Percentiles rank a stretch among this genome's conserved stretches.
phyloP scores from a whole-genome alignment of 1,140 invertebrate genomes.

The Pemphigus obesinymphae region DNA sequence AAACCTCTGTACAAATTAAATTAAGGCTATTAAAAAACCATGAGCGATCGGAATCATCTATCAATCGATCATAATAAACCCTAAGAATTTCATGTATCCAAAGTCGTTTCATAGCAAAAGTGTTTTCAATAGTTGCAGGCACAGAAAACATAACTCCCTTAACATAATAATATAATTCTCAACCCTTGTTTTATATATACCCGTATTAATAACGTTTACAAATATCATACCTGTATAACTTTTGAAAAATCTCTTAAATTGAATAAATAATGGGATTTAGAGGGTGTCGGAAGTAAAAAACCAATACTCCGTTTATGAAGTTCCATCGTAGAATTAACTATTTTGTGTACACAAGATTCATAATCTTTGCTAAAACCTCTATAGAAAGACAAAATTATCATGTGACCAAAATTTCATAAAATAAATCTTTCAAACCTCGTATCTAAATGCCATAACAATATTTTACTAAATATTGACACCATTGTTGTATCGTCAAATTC shows the following conservation, averaged over 20 bases:
- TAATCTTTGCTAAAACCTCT: conserved; percentile 93
- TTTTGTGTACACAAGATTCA: conserved; percentile 83
- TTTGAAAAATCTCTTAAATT: conserved; percentile 91
- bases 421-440: conserved; percentile 64
- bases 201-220: not conserved
- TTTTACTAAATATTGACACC: conserved; percentile 81
- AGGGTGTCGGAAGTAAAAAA: conserved; percentile 81
- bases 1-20: conserved; percentile 51
- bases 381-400: conserved; percentile 46
- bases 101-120: conserved; percentile 81
- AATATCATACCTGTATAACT: conserved; percentile 70
- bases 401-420: too few species aligned
- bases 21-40: conserved; percentile 68
- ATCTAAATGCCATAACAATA: conserved; percentile 91
- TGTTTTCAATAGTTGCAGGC: conserved; percentile 82
- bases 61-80: conserved; percentile 89
- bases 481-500: conserved; percentile 84
- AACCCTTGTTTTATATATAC: not conserved
- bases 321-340: conserved; percentile 78
- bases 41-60: conserved; percentile 71
- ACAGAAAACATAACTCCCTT: conserved; percentile 86
- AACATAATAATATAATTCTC: not conserved
- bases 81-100: conserved; percentile 93
- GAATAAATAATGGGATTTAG: conserved; percentile 91
- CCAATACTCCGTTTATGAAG: conserved; percentile 79